phyloP scores from a whole-genome alignment of 2,797 vertebrate species.

The Monodelphis domestica region DNA sequence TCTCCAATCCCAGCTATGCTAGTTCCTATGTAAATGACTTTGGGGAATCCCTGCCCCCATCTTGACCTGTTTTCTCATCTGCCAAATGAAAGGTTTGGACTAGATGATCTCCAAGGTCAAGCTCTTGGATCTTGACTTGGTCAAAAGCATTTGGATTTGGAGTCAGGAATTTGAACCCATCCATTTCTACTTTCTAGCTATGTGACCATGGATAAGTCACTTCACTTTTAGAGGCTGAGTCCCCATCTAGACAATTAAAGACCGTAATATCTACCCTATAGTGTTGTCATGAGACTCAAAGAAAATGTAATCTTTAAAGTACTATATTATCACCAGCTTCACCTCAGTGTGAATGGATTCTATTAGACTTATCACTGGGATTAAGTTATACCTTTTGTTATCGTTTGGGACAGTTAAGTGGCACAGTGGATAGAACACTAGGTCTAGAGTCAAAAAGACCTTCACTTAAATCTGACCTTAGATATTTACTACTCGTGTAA shows the following conservation, averaged over 20 bases:
- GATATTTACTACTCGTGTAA: too few species aligned
- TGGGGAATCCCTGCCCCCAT: not conserved
- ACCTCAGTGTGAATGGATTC: not conserved
- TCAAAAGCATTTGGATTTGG: not conserved
- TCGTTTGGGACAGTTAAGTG: too few species aligned
- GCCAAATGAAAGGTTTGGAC: not conserved
- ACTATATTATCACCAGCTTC: not conserved
- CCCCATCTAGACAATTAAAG: not conserved
- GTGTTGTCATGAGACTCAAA: not conserved
- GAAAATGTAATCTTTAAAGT: not conserved
- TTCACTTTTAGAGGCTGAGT: not conserved
- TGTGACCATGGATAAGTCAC: not conserved
- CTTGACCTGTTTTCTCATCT: not conserved
- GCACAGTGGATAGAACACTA: too few species aligned
- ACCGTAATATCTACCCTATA: not conserved
- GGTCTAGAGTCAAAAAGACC: too few species aligned
- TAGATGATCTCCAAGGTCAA: not conserved
- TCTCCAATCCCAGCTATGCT: not conserved
- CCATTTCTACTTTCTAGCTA: not conserved
- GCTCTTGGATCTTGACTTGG: not conserved
- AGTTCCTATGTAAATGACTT: not conserved
- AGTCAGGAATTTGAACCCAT: not conserved
- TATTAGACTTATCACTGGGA: not conserved
- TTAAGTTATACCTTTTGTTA: not conserved
- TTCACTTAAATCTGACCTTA: too few species aligned